Base-by-base conservation (phyloP, 2,888 invertebrate genomes). In the Trichopria drosophilae region DNA sequence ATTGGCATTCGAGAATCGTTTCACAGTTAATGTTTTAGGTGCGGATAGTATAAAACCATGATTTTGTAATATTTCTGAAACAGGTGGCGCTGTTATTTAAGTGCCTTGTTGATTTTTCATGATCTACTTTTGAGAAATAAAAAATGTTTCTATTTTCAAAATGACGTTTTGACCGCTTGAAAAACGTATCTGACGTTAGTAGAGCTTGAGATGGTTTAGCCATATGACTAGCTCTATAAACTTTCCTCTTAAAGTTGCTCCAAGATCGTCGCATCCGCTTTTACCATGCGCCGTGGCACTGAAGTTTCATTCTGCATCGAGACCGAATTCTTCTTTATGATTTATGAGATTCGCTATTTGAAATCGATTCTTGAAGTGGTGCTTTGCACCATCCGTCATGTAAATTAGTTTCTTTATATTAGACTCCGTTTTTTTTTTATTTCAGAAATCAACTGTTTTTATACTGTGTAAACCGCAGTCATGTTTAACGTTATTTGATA, bases 61-160 rank as follows among this genome's bases (percentile, higher is more conserved):
- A n/a, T n/a, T n/a, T n/a, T n/a, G n/a, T n/a, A n/a, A n/a, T n/a
- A n/a, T n/a, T n/a, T n/a, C n/a, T n/a, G n/a, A n/a, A n/a, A n/a
- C n/a, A n/a, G n/a, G n/a, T n/a, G n/a, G n/a, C n/a, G 3, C 6
- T 32, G 16, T 32, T 32, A 32, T 32, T 32, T 32, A 32, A 32
- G 19, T 32, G 32, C n/a, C 32, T 32, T 10, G 18, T 32, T 7
- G 9, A 18, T 32, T 32, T 32, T 16, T 32, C 32, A 2, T 32
- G 32, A 2, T 32, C 32, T 18, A 32, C n/a, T n/a, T n/a, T n/a
- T n/a, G n/a, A n/a, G n/a, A n/a, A n/a, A n/a, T n/a, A n/a, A n/a
- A n/a, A n/a, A 16, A 32, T 32, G 15, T 12, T 32, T 6, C 15
- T 32, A 10, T 13, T 32, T 32, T 32, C 19, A 15, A 32, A 32